Evolutionary conservation across 2,888 invertebrate genomes (phyloP), one percentile per base, ranked within the genome.

Genomic region (Drosophila helvetica): DNA sequence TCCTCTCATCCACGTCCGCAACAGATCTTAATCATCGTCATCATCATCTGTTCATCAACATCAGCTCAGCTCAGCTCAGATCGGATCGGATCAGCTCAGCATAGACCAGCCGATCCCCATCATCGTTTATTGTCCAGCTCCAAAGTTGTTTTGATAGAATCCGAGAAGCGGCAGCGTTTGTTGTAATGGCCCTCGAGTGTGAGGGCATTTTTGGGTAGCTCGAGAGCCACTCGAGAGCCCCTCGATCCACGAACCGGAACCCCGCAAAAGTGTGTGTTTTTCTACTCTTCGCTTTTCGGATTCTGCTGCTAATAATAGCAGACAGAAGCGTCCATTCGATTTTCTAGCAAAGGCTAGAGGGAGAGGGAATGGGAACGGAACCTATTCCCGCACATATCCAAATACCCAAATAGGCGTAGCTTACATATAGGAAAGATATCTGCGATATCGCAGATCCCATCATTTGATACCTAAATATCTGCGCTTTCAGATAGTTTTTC

Each of bases 141-240:
- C 53, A 51, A 22, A 66, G 50, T 65, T 58, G 42, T 51, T 70
- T 52, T 59, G 38, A 18, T 71, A 22, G 65, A 64, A 45, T 48
- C 12, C 25, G 22, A 46, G 51, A 42, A 27, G 60, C 50, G 61
- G 62, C 56, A 60, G 56, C 51, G 62, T 58, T 59, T 66, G 55
- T 68, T 80, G 79, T 79, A 82, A 80, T 78, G 83, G 86, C 77
- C 83, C 86, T 80, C 78, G 52, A 82, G 81, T 81, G 52, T 81
- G 79, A 78, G 82, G 71, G 78, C 86, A 81, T 69, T 75, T 78
- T 60, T 51, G 72, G 73, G 19, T 65, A 65, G 53, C 67, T 22
- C 56, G 19, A 27, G 30, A 61, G 60, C 61, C 73, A 73, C 73
- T 74, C 57, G 54, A 74, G 52, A 74, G 52, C 38, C 47, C 42